Conservation (phyloP, 2,888 invertebrate species). For the Autographa pulchrina region DNA sequence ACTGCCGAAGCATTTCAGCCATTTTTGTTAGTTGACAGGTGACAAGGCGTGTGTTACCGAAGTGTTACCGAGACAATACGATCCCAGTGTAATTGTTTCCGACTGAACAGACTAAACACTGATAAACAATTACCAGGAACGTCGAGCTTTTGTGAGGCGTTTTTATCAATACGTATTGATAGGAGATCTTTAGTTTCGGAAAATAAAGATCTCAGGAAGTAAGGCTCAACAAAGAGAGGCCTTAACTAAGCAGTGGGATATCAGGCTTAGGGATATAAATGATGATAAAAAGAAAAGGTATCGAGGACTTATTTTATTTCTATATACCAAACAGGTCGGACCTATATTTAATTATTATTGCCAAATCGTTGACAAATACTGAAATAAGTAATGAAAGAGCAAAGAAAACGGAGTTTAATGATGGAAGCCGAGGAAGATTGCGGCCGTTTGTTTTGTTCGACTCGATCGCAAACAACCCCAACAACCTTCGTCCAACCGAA, state of each 20-base stretch:
- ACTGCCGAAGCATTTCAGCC: slow-evolving; percentile 37
- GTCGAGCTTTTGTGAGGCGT: slow-evolving; percentile 33
- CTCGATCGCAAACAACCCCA: slow-evolving; percentile 48
- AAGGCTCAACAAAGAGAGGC: neutral
- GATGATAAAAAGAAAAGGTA: too few relatives aligned
- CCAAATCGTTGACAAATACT: slow-evolving; percentile 38
- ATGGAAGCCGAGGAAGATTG: slow-evolving; percentile 31
- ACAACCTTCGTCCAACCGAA: slow-evolving; percentile 42
- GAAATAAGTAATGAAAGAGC: slow-evolving; percentile 56
- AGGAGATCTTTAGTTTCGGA: slow-evolving; percentile 23
- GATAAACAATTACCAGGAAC: slow-evolving; percentile 60
- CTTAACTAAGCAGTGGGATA: neutral
- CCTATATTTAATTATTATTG: slow-evolving; percentile 15
- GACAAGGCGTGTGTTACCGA: slow-evolving; percentile 53
- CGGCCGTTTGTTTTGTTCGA: slow-evolving; percentile 57
- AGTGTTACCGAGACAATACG: slow-evolving; percentile 57
- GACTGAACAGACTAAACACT: slow-evolving; percentile 61
- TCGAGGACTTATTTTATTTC: neutral
- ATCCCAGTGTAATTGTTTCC: slow-evolving; percentile 70
- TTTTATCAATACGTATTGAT: slow-evolving; percentile 10
- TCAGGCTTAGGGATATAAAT: neutral
- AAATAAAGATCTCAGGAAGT: slow-evolving; percentile 34
- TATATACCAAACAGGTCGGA: neutral
- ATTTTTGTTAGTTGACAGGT: slow-evolving; percentile 32
- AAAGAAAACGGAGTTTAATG: slow-evolving; percentile 55